phyloP scores from a whole-genome alignment of 2,888 invertebrate genomes.

The Eupithecia pulchellata region DNA sequence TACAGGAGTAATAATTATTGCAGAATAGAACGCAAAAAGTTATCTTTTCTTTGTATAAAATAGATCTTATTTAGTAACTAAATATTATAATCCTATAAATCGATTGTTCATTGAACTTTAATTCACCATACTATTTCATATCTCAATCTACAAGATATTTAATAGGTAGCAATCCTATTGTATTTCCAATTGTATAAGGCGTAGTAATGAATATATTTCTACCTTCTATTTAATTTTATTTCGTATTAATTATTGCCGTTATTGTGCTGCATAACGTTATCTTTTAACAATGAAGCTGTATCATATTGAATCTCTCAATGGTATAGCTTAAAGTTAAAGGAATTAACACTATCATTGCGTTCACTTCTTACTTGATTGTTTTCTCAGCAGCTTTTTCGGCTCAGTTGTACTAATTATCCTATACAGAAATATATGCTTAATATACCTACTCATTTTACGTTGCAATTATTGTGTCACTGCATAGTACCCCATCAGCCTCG shows the following conservation, averaged over 20 bases:
- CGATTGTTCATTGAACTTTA: slow-evolving; percentile 15
- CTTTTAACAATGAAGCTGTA: slow-evolving; percentile 44
- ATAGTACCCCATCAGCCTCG: no score
- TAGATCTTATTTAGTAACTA: neutral
- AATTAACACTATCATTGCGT: slow-evolving; percentile 5
- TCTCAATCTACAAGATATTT: slow-evolving; percentile 10
- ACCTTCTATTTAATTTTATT: slow-evolving; percentile 29
- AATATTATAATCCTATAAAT: neutral
- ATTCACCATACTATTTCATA: slow-evolving; percentile 7
- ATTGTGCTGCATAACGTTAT: slow-evolving; percentile 42
- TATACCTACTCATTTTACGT: neutral
- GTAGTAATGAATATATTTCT: slow-evolving; percentile 25
- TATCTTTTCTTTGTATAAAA: slow-evolving; percentile 1
- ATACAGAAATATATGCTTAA: no score
- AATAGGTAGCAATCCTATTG: slow-evolving; percentile 22
- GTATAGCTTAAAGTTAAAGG: slow-evolving; percentile 43
- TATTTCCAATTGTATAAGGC: neutral
- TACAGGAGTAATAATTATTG: neutral
- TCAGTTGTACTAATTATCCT: neutral
- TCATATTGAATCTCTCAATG: slow-evolving; percentile 60
- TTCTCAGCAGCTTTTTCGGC: neutral
- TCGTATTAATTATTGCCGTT: slow-evolving; percentile 32
- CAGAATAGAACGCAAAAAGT: neutral
- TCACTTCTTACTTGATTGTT: neutral
- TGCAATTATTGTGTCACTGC: no score